Evolutionary conservation across 2,888 invertebrate species (phyloP), one percentile per base, ranked within the genome.

Genomic region (Lycaena phlaeas): DNA sequence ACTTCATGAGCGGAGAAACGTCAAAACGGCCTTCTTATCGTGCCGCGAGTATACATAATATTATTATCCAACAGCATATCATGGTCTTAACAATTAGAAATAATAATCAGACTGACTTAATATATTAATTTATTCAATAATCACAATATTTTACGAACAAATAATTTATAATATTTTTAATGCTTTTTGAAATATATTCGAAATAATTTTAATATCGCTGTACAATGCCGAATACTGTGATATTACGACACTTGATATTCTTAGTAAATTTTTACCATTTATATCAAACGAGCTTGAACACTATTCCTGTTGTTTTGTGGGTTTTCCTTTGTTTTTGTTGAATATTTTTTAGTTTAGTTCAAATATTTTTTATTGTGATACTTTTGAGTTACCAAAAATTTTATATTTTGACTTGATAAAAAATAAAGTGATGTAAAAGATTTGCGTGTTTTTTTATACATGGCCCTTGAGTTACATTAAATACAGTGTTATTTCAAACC

Each of bases 251-350:
- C 58, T 57, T 58, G 44, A 61, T 60, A 41, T 12, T 18, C n/a
- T 17, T 30, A 15, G 29, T 10, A 10, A 31, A 10, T 31, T 49
- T 45, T 53, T 57, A 58, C 52, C 59, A 57, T 31, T 49, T 45
- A 54, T 57, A 58, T 52, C 59, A 57, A 70, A 57, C 68, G 74
- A 75, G 74, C 72, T 74, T 75, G 58, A 59, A 57, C 58, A 44
- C 38, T 22, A 11, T 18, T 56, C 43, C 48, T 51, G 41, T 49
- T 54, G 52, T 53, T 57, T 43, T 48, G 43, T 49, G 37, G 12
- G 4, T 22, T 34, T 22, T 34, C 10, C 6, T 11, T 34, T 22
- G 18, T 22, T 22, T 18, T 34, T 10, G 34, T 34, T 34, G 15
- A 4, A 1, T 30, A 15, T 1, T 17, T 55, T 48, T 43, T 50